Evolutionary conservation across 2,888 invertebrate species (phyloP).

Genomic region (Choristoneura rosaceana): DNA sequence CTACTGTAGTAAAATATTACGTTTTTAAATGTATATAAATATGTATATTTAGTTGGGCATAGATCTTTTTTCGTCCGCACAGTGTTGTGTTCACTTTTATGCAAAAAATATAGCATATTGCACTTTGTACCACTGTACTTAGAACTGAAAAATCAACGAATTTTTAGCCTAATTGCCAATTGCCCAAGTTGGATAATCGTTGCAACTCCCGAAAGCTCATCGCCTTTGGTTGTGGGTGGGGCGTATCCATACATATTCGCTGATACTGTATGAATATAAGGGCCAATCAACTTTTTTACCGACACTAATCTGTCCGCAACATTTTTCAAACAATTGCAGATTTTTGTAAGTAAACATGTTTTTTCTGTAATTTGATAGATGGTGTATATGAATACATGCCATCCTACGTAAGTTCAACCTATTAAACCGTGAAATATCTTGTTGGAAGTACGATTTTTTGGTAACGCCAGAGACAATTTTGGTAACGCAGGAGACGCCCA

Average conservation of each 20-base stretch:
- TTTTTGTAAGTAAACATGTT: no score
- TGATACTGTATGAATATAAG: no score
- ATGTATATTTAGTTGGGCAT: slow-evolving; percentile 30
- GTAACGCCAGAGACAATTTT: no score
- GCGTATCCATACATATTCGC: not conserved
- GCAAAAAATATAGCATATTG: not conserved
- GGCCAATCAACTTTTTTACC: no score
- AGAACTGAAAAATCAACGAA: slow-evolving; percentile 20
- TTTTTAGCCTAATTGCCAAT: slow-evolving; percentile 5
- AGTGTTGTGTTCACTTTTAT: not conserved
- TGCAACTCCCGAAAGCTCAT: not conserved
- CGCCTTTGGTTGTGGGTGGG: not conserved
- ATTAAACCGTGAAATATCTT: no score
- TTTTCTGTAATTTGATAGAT: no score
- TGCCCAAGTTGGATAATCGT: not conserved
- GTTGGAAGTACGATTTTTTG: no score
- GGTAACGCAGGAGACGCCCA: no score
- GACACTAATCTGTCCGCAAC: no score
- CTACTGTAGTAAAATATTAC: slow-evolving; percentile 12
- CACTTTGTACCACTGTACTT: slow-evolving; percentile 14
- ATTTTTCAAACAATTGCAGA: no score
- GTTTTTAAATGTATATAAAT: slow-evolving; percentile 21
- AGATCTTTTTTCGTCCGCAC: slow-evolving; percentile 12
- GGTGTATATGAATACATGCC: no score
- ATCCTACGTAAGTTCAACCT: no score